Conservation (phyloP, 2,797 vertebrate genomes). For the Cynopterus sphinx region DNA sequence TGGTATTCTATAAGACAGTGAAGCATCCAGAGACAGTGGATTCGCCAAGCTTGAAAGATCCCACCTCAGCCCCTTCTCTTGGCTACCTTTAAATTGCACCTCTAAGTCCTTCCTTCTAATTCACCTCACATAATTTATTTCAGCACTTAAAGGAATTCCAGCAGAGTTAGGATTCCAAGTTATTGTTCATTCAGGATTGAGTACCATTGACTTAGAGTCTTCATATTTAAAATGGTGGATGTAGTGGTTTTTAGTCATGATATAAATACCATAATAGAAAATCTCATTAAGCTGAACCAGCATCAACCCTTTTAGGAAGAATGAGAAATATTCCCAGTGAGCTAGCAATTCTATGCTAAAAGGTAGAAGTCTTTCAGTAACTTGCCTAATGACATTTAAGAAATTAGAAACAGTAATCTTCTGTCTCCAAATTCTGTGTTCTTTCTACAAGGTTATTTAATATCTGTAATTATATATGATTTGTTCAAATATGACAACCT, state of each 20-base stretch:
- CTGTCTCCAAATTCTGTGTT: background rate
- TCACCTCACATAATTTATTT: background rate
- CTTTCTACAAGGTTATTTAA: background rate
- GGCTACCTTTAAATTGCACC: background rate
- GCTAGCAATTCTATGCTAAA: background rate
- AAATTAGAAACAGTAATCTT: background rate
- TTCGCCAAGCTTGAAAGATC: background rate
- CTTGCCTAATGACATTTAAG: background rate
- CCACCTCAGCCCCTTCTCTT: background rate
- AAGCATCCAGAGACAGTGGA: background rate
- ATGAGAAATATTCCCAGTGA: background rate
- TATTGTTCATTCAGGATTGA: background rate
- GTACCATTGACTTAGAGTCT: slow-evolving; percentile 29
- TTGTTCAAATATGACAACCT: background rate
- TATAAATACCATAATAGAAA: slow-evolving; percentile 53
- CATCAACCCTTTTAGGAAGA: background rate
- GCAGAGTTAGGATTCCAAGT: background rate
- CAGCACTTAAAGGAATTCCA: background rate
- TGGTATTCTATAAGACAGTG: background rate
- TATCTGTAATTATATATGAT: background rate
- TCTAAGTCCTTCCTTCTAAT: background rate
- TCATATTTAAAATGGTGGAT: slow-evolving; percentile 14
- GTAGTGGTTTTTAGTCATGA: background rate
- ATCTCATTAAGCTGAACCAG: slow-evolving; percentile 26
- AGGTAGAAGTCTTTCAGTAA: slow-evolving; percentile 17